These are phyloP conservation scores for Sebastes fasciatus DNA, from an alignment of 2,113 vertebrate species.

Conservation along the genomic window DNA sequence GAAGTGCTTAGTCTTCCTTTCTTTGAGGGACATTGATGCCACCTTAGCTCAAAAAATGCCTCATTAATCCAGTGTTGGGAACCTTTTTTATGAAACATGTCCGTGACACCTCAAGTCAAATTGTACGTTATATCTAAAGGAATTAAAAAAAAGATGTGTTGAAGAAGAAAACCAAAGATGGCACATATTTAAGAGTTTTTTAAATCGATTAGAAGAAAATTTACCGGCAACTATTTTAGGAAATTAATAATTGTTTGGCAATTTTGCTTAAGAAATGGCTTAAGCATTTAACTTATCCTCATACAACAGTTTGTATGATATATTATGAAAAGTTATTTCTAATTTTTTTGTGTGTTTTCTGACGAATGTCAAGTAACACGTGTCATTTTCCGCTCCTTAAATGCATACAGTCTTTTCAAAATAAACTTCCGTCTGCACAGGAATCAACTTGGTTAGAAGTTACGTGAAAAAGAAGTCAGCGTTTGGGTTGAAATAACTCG, in stretches of 20 bases:
- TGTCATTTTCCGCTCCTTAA: too few species aligned
- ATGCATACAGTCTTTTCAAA: too few species aligned
- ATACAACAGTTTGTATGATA: too few species aligned
- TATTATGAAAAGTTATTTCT: too few species aligned
- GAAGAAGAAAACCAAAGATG: not conserved
- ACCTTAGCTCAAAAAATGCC: not conserved
- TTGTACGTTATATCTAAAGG: not conserved
- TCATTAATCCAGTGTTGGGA: not conserved
- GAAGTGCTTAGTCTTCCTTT: not conserved
- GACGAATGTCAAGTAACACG: too few species aligned
- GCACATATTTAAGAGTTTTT: not conserved
- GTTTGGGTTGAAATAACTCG: too few species aligned
- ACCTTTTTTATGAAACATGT: not conserved
- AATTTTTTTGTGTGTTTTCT: too few species aligned
- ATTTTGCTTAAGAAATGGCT: not conserved
- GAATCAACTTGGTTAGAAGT: too few species aligned
- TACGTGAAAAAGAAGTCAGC: too few species aligned
- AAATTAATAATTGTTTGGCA: not conserved
- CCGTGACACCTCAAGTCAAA: not conserved
- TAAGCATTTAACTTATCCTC: not conserved
- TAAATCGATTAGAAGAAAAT: not conserved
- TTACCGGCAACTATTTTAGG: not conserved
- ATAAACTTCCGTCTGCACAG: too few species aligned
- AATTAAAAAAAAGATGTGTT: not conserved
- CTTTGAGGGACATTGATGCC: not conserved